These are phyloP conservation scores for Psylliodes chrysocephalus DNA, from an alignment of 2,888 invertebrate genomes.

Conservation along the genomic window DNA sequence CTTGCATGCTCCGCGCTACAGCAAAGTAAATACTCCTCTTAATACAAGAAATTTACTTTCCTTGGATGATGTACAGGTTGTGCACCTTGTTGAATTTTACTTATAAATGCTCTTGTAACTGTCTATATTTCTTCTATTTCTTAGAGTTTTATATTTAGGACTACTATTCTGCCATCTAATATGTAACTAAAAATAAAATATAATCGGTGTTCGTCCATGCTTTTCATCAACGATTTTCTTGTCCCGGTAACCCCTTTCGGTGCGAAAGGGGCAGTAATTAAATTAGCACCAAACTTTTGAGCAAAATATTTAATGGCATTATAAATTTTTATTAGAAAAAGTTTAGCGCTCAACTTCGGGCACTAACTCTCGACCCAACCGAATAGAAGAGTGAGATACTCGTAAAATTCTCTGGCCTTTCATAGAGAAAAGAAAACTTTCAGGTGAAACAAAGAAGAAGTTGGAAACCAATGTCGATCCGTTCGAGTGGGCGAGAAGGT, in stretches of 20 bases:
- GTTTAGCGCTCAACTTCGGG: slow-evolving; percentile 26
- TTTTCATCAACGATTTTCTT: slow-evolving; percentile 5
- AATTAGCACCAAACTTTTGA: slow-evolving; percentile 30
- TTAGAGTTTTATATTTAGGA: no score
- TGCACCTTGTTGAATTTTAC: no score
- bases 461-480: background rate
- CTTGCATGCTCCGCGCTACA: no score
- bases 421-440: slow-evolving; percentile 8
- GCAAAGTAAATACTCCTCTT: no score
- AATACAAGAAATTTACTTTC: no score
- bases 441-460: slow-evolving; percentile 11
- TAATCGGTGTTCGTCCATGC: background rate
- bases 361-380: slow-evolving; percentile 7
- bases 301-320: slow-evolving; percentile 29
- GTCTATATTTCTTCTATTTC: no score
- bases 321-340: slow-evolving; percentile 34
- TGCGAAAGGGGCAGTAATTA: slow-evolving; percentile 25
- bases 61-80: no score
- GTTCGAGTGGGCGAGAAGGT: background rate
- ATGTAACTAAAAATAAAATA: no score
- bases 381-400: slow-evolving; percentile 9
- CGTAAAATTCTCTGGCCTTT: slow-evolving; percentile 22
- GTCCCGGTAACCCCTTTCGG: slow-evolving; percentile 8
- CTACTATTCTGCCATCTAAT: no score
- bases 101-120: no score